Evolutionary conservation across 2,888 invertebrate species (phyloP).

Genomic region (Falcaria lacertinaria): DNA sequence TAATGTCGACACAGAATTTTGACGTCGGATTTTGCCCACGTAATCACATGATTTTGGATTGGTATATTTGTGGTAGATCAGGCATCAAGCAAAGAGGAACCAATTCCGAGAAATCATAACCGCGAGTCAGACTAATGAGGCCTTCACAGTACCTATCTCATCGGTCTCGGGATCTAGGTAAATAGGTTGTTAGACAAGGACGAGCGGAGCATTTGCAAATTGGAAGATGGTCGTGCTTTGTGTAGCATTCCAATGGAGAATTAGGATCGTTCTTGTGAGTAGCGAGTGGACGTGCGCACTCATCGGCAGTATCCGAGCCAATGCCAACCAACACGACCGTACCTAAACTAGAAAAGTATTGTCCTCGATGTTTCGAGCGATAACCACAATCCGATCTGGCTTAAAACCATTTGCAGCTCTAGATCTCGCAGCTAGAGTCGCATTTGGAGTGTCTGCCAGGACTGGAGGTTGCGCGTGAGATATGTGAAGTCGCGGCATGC

Average conservation of each 20-base stretch:
- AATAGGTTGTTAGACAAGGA: slow-evolving; percentile 7
- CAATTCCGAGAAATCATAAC: slow-evolving; percentile 13
- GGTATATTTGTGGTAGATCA: slow-evolving; percentile 45
- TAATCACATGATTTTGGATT: slow-evolving; percentile 54
- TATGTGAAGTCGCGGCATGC: slow-evolving; percentile 78
- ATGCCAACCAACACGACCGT: slow-evolving; percentile 67
- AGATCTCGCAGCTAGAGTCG: slow-evolving; percentile 37
- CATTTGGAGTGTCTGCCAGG: slow-evolving; percentile 29
- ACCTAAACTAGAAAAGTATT: slow-evolving; percentile 79
- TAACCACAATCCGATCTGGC: slow-evolving; percentile 49
- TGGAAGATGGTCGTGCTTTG: slow-evolving; percentile 13
- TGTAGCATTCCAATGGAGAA: slow-evolving; percentile 28
- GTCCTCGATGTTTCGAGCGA: slow-evolving; percentile 77
- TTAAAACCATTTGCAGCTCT: slow-evolving; percentile 42
- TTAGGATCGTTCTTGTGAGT: slow-evolving; percentile 23
- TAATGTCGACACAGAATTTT: slow-evolving; percentile 40
- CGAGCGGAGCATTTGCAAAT: slow-evolving; percentile 22
- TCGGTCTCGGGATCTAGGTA: slow-evolving; percentile 15
- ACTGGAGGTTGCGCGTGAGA: slow-evolving; percentile 77
- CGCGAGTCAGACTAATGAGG: background rate
- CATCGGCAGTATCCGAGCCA: slow-evolving; percentile 75
- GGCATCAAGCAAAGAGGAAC: slow-evolving; percentile 25
- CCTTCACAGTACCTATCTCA: slow-evolving; percentile 4
- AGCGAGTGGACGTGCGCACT: slow-evolving; percentile 65
- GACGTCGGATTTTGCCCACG: slow-evolving; percentile 43